phyloP scores from a whole-genome alignment of 2,113 vertebrate genomes.

The Psettodes erumei region DNA sequence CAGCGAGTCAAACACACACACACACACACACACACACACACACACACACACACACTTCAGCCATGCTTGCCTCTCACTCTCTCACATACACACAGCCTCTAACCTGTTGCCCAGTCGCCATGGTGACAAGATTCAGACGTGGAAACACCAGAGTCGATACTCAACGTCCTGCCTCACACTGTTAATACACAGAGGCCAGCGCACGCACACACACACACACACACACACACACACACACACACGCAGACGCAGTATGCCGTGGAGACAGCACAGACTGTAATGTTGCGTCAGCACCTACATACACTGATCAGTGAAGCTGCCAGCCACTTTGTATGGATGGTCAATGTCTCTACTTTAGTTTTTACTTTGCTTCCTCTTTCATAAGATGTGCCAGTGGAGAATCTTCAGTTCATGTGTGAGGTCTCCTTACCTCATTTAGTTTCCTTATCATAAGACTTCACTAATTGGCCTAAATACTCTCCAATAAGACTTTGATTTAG shows the following conservation, averaged over 20 bases:
- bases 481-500: background rate
- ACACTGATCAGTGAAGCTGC: conserved; percentile 1
- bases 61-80: conserved; percentile 42
- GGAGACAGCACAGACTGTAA: conserved; percentile 3
- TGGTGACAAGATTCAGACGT: conserved; percentile 59
- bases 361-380: background rate
- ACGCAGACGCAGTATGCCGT: conserved; percentile 2
- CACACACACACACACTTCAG: conserved; percentile 66
- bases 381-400: background rate
- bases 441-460: background rate
- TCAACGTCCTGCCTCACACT: conserved; percentile 33
- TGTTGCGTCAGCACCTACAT: conserved; percentile 19
- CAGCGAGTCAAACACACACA: conserved; percentile 61
- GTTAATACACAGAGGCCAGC: conserved; percentile 19
- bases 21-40: conserved; percentile 66
- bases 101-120: conserved; percentile 72
- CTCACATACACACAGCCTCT: conserved; percentile 49
- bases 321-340: background rate
- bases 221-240: conserved; percentile 13
- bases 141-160: conserved; percentile 36
- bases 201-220: conserved; percentile 4
- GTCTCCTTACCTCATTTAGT: no score
- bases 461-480: background rate
- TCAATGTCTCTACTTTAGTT: background rate
- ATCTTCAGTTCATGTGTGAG: background rate